These are phyloP conservation scores for Gymnothorax javanicus DNA, from an alignment of 2,797 vertebrate genomes.

Conservation along the genomic window DNA sequence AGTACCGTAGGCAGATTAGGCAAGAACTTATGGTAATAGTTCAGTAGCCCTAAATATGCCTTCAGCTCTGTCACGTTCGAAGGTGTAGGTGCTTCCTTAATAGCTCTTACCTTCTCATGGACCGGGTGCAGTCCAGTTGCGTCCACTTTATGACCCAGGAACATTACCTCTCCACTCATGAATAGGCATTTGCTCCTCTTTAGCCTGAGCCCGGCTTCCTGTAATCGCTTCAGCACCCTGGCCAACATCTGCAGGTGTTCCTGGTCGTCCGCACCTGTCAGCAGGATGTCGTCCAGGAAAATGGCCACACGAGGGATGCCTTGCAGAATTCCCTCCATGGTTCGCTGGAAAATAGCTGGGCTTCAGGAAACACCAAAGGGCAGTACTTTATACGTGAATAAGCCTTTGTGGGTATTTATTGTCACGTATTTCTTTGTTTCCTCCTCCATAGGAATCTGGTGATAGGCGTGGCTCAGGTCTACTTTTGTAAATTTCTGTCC, in stretches of 20 bases:
- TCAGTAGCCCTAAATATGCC: no score
- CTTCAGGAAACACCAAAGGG: slow-evolving; percentile 35
- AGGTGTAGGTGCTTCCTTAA: no score
- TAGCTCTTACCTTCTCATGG: no score
- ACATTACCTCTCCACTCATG: slow-evolving; percentile 31
- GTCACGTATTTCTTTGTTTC: slow-evolving; percentile 35
- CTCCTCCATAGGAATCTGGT: slow-evolving; percentile 34
- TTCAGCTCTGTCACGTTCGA: no score
- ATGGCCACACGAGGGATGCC: slow-evolving; percentile 29
- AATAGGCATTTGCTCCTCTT: slow-evolving; percentile 29
- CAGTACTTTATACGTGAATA: slow-evolving; percentile 25
- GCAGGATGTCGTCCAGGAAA: slow-evolving; percentile 40
- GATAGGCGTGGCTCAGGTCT: slow-evolving; percentile 40
- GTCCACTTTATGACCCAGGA: no score
- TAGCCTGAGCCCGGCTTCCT: slow-evolving; percentile 17
- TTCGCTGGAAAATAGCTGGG: slow-evolving; percentile 34
- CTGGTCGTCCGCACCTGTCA: slow-evolving; percentile 26
- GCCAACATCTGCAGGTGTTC: slow-evolving; percentile 17
- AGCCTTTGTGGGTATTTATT: slow-evolving; percentile 38
- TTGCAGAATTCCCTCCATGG: slow-evolving; percentile 30
- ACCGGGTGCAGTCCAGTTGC: no score
- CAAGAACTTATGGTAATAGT: no score
- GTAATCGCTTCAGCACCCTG: slow-evolving; percentile 18
- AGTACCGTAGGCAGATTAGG: no score
- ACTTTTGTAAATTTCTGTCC: slow-evolving; percentile 40